Evolutionary conservation across 2,113 vertebrate species (phyloP).

Genomic region (Campylomormyrus numenius): DNA sequence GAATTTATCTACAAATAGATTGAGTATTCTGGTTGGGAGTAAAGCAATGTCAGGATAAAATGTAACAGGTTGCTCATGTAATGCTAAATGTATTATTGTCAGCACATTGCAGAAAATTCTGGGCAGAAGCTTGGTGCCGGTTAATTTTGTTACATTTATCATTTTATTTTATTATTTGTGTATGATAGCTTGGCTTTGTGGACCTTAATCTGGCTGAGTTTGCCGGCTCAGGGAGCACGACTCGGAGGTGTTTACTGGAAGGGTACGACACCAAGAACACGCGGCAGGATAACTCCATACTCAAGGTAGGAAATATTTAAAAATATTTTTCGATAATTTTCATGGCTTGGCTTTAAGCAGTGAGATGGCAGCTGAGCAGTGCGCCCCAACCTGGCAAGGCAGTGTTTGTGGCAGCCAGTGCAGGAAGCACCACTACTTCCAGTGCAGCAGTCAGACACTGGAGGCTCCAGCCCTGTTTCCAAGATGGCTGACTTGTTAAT

Average conservation of each 20-base stretch:
- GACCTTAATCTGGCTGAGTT: slow-evolving; percentile 97
- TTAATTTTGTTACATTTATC: slow-evolving; percentile 1
- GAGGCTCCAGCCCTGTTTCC: neutral
- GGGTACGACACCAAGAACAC: slow-evolving; percentile 99
- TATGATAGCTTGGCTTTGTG: slow-evolving; percentile 84
- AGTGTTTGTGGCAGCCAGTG: neutral
- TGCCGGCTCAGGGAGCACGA: slow-evolving; percentile 90
- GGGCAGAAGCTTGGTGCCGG: neutral
- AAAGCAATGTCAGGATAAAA: neutral
- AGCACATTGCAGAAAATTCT: neutral
- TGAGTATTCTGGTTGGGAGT: neutral
- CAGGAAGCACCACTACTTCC: neutral
- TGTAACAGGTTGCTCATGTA: neutral
- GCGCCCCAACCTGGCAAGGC: neutral
- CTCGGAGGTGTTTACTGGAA: slow-evolving; percentile 91
- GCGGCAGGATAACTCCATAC: slow-evolving; percentile 96
- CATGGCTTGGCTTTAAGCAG: neutral
- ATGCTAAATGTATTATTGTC: neutral
- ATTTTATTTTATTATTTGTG: neutral
- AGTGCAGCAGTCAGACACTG: neutral
- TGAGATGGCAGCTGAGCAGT: neutral
- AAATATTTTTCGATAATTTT: neutral
- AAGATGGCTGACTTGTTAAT: neutral
- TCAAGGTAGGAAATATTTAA: slow-evolving; percentile 72
- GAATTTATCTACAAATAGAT: neutral